Percentiles rank a stretch among this genome's conserved stretches.
These are phyloP conservation scores for Philhelius pedissequus DNA, from an alignment of 2,888 invertebrate genomes.

Conservation along the genomic window DNA sequence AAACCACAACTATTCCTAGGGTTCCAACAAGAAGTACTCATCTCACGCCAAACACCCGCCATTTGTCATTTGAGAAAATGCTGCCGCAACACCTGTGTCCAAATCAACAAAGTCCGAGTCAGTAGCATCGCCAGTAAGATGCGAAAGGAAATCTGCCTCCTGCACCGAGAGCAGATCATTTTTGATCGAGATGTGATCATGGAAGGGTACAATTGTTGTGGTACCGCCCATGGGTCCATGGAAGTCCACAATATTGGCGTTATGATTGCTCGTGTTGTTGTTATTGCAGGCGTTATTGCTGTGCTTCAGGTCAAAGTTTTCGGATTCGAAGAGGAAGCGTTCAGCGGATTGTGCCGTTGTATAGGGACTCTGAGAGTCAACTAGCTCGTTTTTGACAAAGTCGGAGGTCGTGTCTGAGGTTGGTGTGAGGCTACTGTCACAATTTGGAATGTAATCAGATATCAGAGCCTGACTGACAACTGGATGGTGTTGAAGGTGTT, in stretches of 20 bases:
- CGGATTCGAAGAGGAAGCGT: slow-evolving; percentile 77
- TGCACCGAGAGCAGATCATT: slow-evolving; percentile 73
- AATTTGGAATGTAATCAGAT: slow-evolving; percentile 76
- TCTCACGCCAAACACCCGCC: slow-evolving; percentile 78
- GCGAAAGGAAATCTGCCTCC: slow-evolving; percentile 75
- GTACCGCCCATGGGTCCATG: slow-evolving; percentile 71
- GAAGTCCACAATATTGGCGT: slow-evolving; percentile 71
- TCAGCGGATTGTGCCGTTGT: slow-evolving; percentile 78
- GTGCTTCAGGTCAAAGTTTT: slow-evolving; percentile 77
- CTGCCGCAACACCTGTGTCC: slow-evolving; percentile 77
- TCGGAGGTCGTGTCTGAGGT: slow-evolving; percentile 74
- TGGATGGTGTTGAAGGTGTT: slow-evolving; percentile 69
- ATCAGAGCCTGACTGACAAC: slow-evolving; percentile 64
- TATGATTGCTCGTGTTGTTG: slow-evolving; percentile 70
- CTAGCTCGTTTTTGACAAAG: slow-evolving; percentile 78
- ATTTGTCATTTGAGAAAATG: slow-evolving; percentile 76
- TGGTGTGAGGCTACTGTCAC: slow-evolving; percentile 72
- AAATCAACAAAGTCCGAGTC: slow-evolving; percentile 78
- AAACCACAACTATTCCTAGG: slow-evolving; percentile 54
- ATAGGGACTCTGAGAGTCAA: slow-evolving; percentile 78
- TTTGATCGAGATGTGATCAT: slow-evolving; percentile 77
- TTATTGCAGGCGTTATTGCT: slow-evolving; percentile 70
- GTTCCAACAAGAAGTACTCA: slow-evolving; percentile 69
- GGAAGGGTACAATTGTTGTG: slow-evolving; percentile 73
- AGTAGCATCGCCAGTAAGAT: slow-evolving; percentile 73